These are phyloP conservation scores for Moxostoma hubbsi DNA, from an alignment of 2,797 vertebrate genomes.

Conservation along the genomic window DNA sequence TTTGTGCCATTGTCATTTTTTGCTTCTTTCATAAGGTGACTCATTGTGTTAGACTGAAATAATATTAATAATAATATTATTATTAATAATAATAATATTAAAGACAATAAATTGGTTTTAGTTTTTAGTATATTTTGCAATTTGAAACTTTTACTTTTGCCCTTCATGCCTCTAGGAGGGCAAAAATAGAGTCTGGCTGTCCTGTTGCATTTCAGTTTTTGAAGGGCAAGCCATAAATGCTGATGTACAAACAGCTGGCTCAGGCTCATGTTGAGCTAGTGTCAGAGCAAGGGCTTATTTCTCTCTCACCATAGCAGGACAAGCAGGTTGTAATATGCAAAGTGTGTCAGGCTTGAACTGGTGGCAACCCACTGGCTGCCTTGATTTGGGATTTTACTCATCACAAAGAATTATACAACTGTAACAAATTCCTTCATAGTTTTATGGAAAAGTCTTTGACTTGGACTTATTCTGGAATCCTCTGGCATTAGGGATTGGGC, in stretches of 20 bases:
- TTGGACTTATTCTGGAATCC: conserved; percentile 35
- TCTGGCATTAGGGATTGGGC: conserved; percentile 29
- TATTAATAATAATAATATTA: no score
- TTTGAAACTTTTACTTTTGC: no score
- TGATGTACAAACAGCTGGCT: conserved; percentile 15
- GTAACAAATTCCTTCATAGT: conserved; percentile 37
- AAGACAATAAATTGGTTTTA: no score
- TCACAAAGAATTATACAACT: conserved; percentile 41
- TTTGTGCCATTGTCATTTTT: no score
- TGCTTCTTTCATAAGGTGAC: no score
- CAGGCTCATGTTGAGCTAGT: conserved; percentile 14
- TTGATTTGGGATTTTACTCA: conserved; percentile 42
- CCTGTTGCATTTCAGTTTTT: conserved; percentile 28
- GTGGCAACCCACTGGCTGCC: conserved; percentile 31
- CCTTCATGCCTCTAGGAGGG: neutral
- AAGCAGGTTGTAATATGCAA: conserved; percentile 34
- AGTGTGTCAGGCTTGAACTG: conserved; percentile 42
- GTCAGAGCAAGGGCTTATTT: conserved; percentile 13
- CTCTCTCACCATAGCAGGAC: conserved; percentile 35
- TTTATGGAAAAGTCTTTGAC: conserved; percentile 47
- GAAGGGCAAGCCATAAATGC: conserved; percentile 34
- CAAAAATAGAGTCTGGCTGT: neutral
- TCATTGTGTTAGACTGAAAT: no score
- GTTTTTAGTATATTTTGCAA: no score
- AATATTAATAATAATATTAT: no score